Evolutionary conservation across 2,797 vertebrate genomes (phyloP), one percentile per base, ranked within the genome.

Genomic region (Dryobates pubescens): DNA sequence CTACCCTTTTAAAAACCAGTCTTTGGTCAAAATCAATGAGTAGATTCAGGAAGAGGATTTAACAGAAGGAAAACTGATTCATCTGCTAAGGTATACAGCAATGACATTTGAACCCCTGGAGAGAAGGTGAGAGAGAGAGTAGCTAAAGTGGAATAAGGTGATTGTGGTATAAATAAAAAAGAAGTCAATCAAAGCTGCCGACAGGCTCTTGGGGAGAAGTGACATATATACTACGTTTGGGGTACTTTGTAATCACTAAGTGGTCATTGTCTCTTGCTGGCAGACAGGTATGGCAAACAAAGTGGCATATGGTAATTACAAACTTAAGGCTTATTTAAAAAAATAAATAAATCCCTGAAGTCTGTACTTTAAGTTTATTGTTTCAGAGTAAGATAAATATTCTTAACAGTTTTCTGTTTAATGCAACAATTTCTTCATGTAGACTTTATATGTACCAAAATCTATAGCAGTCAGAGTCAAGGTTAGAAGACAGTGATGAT

Each of bases 1-100:
- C 97, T 97, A 97, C 97, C 97, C 96, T 92, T 94, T 96, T 92
- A 94, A 97, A 98, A 96, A 97, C 95, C 97, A 97, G 97, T 98
- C 96, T 97, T 96, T 91, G 91, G 97, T 98, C 98, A 98, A 97
- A 98, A 97, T 98, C 96, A 97, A 96, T 97, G 94, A 97, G 84
- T 88, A 96, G 89, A 94, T 97, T 96, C 91, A 91, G 94, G 95
- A 96, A 97, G 91, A 97, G 72, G 91, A 96, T 93, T 96, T 96
- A 96, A 92, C 91, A 96, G 90, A 96, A 96, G 76, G 95, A 97
- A 98, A 98, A 97, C 96, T 94, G 96, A 98, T 98, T 97, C 96
- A 97, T 98, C 97, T 98, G 95, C 93, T 95, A 92, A 96, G 94
- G 84, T 96, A 96, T 93, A 96, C 92, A 96, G 92, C 95, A 97